A percentile compares a stretch with the other conserved stretches of the same genome.
These are phyloP conservation scores for Lamellibrachia satsuma DNA, from an alignment of 2,888 invertebrate species.

Conservation along the genomic window DNA sequence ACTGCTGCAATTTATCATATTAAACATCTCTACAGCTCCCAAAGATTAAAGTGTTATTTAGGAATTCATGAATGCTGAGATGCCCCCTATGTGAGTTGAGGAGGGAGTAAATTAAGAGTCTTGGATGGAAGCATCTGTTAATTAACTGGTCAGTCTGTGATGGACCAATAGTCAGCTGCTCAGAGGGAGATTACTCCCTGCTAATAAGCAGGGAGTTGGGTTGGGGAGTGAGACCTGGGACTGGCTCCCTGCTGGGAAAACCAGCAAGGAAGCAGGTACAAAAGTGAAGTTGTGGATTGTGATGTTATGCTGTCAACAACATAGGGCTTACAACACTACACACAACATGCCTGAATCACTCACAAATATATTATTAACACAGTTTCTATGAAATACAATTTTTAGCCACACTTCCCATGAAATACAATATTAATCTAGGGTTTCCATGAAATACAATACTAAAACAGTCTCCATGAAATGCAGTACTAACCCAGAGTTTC, in stretches of 20 bases:
- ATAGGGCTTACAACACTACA: no score
- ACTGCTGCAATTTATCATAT: not conserved
- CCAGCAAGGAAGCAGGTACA: not conserved
- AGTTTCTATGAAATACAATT: no score
- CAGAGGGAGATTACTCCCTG: not conserved
- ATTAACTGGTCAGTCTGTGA: slow-evolving; percentile 6
- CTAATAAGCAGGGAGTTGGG: not conserved
- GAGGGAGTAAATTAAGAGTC: not conserved
- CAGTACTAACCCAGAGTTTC: no score
- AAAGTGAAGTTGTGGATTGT: not conserved
- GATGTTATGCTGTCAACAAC: no score
- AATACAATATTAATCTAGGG: no score
- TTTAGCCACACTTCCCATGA: no score
- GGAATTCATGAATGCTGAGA: not conserved
- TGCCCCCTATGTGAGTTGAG: not conserved
- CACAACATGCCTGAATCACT: no score
- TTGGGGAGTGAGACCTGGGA: not conserved
- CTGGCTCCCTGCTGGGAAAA: not conserved
- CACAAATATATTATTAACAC: no score
- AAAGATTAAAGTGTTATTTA: no score
- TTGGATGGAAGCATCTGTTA: not conserved
- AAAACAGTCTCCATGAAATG: no score
- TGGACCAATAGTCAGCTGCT: not conserved
- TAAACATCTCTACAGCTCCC: not conserved
- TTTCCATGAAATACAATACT: no score